Base-by-base conservation (phyloP, 1,140 invertebrate genomes). In the Lordiphosa clarofinis region DNA sequence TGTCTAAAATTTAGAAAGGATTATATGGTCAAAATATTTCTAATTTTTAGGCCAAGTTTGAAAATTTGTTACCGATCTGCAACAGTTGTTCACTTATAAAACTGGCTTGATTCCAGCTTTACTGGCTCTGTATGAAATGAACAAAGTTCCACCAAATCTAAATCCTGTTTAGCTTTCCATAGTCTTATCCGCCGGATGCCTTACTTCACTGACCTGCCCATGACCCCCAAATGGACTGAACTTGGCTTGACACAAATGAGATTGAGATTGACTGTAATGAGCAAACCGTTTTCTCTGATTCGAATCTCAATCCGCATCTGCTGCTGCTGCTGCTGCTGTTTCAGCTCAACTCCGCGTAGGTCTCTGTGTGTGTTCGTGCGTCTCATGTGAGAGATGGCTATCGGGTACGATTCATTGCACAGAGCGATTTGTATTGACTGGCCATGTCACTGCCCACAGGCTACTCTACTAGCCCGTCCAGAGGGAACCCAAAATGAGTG, bases 331-430 rank as follows among this genome's bases (percentile, higher is more conserved):
- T n/a, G n/a, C n/a, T n/a, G n/a, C n/a, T n/a, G n/a, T n/a, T 7
- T 36, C 47, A n/a, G 28, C 11, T 21, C 1, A 8, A 36, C 9
- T 13, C 3, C 3, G 9, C 2, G n/a, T 10, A 8, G 8, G 9
- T 33, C 58, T 50, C 40, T 61, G 55, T 82, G 76, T 82, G 79
- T 84, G 73, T 84, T 57, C 66, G 65, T 60, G 59, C 73, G 70
- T 67, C 74, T 86, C 67, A 86, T 79, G 81, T 71, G 74, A 69
- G 62, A 72, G 82, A 87, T 86, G 66, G 71, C 69, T 68, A 86
- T 86, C 82, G 63, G 44, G 36, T 57, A 70, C 64, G 61, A 76
- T 76, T 86, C 76, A 76, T 82, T 72, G 75, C 75, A 58, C 72
- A 72, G 68, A 57, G 52, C 60, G 56, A 73, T 73, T 55, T 42